Percentiles rank a stretch among this genome's conserved stretches.
Conservation (phyloP, 2,113 vertebrate species). For the Poeciliopsis occidentalis region DNA sequence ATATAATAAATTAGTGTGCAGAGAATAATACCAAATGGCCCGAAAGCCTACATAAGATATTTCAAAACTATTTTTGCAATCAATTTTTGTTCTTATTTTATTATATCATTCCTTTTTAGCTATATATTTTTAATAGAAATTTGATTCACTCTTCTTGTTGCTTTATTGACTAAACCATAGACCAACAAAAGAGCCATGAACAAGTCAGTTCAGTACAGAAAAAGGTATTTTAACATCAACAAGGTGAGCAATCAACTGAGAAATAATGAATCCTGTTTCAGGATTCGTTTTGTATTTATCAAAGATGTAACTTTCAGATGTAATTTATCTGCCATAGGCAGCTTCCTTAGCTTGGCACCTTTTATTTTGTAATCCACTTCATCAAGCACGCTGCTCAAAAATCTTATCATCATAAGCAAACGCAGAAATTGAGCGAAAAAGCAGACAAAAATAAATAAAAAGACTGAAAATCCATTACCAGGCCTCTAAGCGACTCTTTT, state of each 20-base stretch:
- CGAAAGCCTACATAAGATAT: background rate
- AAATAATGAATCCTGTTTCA: background rate
- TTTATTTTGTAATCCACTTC: background rate
- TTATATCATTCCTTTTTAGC: no score
- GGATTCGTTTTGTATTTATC: background rate
- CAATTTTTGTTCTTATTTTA: no score
- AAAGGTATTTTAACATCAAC: no score
- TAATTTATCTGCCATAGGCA: background rate
- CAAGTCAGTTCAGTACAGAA: no score
- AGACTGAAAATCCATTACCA: no score
- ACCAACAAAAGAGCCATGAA: no score
- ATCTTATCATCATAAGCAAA: background rate
- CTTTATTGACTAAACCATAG: no score
- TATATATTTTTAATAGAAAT: no score
- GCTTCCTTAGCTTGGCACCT: background rate
- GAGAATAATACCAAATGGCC: background rate
- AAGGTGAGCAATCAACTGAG: background rate
- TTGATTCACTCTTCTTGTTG: no score
- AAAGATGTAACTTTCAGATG: background rate
- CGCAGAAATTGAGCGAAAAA: background rate
- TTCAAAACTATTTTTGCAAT: no score
- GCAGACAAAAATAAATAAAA: background rate
- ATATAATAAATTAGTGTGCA: background rate
- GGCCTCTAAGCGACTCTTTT: background rate
- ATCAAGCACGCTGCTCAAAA: background rate